Evolutionary conservation across 1,140 invertebrate species (phyloP), one percentile per base, ranked within the genome.

Genomic region (Penaeus japonicus): DNA sequence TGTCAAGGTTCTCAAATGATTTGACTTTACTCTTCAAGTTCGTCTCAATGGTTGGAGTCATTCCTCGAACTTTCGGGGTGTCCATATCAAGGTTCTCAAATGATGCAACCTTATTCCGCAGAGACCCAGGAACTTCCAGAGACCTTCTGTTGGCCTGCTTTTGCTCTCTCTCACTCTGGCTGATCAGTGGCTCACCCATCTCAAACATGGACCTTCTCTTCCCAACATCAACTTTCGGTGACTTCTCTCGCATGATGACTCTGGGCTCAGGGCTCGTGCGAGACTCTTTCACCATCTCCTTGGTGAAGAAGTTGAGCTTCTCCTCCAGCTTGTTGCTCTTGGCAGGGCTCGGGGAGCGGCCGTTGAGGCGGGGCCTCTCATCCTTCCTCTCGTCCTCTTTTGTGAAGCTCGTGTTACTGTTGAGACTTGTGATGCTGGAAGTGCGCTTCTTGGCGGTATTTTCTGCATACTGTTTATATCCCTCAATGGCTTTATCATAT

Each of bases 131-230:
- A n/a, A 91, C 83, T 35, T 91, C 91, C 27, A 91, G 79, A 62
- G 92, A 91, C 88, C 91, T 93, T 91, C 94, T 93, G 90, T 94
- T 83, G 24, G 78, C 73, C 17, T 84, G 79, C 35, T 81, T 91
- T 87, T 90, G 89, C 15, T 55, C 83, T 47, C 53, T 57, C 20
- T 89, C 78, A 78, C 39, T 78, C 32, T 70, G 80, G 53, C 83
- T 47, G 32, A 75, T 39, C 39, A 79, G 24, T 24, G 84, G 27
- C 12, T 84, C 89, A 57, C 83, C 90, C 85, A 92, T 95, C 92
- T 97, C 96, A 91, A 97, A 97, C 70, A 97, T 94, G 92, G 96
- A 96, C 90, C 96, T 95, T 90, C 96, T 93, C 92, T 97, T 96
- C 77, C 95, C 94, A 89, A 97, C 95, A 91, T 97, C 95, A 10